These are phyloP conservation scores for Periphyllus acericola DNA, from an alignment of 2,888 invertebrate genomes.

Conservation along the genomic window DNA sequence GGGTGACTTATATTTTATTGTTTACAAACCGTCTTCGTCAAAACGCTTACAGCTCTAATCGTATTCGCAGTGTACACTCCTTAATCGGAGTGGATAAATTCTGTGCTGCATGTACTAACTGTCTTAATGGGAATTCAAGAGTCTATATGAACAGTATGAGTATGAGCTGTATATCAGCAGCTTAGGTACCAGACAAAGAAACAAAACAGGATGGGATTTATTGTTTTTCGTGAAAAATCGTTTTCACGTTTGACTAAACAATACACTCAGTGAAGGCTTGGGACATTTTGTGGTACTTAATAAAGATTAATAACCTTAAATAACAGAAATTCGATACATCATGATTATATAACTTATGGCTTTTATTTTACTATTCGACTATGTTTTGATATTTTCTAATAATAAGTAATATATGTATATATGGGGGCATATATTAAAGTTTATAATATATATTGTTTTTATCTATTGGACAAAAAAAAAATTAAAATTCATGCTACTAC, in stretches of 20 bases:
- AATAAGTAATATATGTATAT: too few relatives aligned
- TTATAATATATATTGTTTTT: too few relatives aligned
- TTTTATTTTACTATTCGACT: too few relatives aligned
- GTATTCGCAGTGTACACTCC: background rate
- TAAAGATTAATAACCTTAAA: background rate
- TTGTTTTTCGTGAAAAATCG: conserved; percentile 26
- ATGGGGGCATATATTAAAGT: too few relatives aligned
- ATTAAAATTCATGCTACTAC: too few relatives aligned
- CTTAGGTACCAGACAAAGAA: background rate
- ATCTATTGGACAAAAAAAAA: too few relatives aligned
- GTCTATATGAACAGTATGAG: background rate
- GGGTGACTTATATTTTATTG: background rate
- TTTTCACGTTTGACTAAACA: conserved; percentile 29
- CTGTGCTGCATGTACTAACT: background rate
- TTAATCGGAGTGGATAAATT: background rate
- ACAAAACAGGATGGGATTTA: background rate
- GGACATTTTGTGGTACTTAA: background rate
- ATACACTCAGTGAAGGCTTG: background rate
- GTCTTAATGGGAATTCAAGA: background rate
- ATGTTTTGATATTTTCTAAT: too few relatives aligned
- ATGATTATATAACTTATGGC: background rate
- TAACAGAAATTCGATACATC: background rate
- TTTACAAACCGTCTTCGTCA: background rate
- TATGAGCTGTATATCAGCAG: too few relatives aligned
- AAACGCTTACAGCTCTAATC: conserved; percentile 4